Evolutionary conservation across 2,888 invertebrate species (phyloP), one percentile per base, ranked within the genome.

Genomic region (Cerastoderma edule): DNA sequence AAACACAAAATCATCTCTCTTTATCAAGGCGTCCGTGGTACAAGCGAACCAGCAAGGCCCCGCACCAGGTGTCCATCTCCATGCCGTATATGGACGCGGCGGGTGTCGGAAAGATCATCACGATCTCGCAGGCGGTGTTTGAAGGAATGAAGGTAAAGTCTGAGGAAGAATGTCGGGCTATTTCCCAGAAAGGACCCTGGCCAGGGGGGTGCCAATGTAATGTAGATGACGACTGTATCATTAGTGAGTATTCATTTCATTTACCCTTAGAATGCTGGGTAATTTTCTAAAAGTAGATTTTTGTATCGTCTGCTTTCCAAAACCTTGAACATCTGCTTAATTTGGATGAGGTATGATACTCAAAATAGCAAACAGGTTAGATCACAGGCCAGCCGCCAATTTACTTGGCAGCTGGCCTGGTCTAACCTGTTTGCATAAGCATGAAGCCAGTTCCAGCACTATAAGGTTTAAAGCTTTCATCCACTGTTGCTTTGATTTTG

Each of bases 81-180:
- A 93, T 92, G 4, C 92, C 93, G 0, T 93, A 93, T 83, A 92
- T 93, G 91, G 93, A 93, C 79, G 90, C 93, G 19, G 93, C 93
- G 2, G 93, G 93, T 3, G 93, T 92, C 3, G 93, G 93, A 0
- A 93, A 93, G 83, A 93, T 93, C 73, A 91, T 92, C 74, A 93
- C 93, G 4, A 92, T 93, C 57, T 93, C 93, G 2, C 93, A 93
- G 85, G 93, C 93, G 22, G 91, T 93, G 44, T 93, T 93, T 88
- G 93, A 93, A 82, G 93, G 93, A 16, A 93, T 93, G 92, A 89
- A 89, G 10, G 85, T 90, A 0, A 86, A 89, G 46, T 85, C 87
- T 27, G 88, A 87, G 32, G 86, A 88, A 28, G 89, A 91, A 50
- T 92, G 92, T 83, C 71, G 39, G 4, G 83, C 85, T 30, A 71